Base-by-base conservation (phyloP, 2,888 invertebrate species). In the Hermaeophaga mercurialis region DNA sequence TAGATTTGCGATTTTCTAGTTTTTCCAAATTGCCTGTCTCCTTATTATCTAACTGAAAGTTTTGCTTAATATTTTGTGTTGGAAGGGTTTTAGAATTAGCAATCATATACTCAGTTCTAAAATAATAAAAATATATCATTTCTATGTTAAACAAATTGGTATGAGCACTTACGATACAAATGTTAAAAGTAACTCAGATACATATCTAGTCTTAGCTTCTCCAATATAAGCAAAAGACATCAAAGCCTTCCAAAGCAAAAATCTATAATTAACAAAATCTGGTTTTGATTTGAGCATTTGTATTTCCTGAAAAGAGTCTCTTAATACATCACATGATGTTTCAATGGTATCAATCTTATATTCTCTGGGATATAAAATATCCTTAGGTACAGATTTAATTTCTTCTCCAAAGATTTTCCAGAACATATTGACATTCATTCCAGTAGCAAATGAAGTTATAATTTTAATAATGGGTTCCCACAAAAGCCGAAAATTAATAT, bases 381-480 rank as follows among this genome's bases (percentile, higher is more conserved):
- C 80, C 2, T 75, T 69, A 31, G 81, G 81, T 0, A 82, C 81
- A 6, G 77, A 78, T 61, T 82, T 78, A 12, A 91, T 73, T 64
- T 87, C 84, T 19, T 78, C 75, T 24, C 84, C 78, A 68, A 87
- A 92, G 31, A 87, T 78, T 0, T 80, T 77, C 93, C 93, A 94
- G 78, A 93, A 93, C 18, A 82, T 79, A n/a, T 83, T 78, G 1
- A 78, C 69, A 0, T 80, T 71, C 69, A 88, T 74, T 0, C 84
- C 81, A 67, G 81, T 82, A 0, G 91, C 90, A 72, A 90, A 90
- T 0, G 88, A 83, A 1, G 86, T 83, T 41, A 96, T 85, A 33
- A 94, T 81, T 70, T 89, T 85, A 11, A 83, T 80, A 0, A 90
- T 81, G 0, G 95, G 93, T 59, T 90, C 88, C 96, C 96, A 96